Conservation (phyloP, 2,888 invertebrate genomes). For the Ectemnius cavifrons region DNA sequence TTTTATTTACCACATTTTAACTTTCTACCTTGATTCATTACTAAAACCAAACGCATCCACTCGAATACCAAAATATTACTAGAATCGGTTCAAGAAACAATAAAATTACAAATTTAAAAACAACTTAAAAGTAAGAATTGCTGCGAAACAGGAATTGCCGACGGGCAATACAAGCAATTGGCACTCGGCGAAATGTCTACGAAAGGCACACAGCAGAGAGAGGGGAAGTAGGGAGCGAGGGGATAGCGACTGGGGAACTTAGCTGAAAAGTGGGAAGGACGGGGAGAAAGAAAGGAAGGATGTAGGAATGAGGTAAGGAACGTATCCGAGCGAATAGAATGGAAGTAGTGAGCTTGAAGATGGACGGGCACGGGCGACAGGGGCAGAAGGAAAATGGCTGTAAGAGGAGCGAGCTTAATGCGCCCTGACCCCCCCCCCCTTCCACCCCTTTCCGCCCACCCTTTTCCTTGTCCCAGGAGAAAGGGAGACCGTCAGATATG, state of each 20-base stretch:
- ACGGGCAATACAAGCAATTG: constrained; percentile 39
- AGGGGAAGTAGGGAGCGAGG: background rate
- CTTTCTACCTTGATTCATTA: no score
- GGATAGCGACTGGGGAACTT: background rate
- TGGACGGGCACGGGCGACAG: constrained; percentile 13
- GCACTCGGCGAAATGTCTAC: constrained; percentile 55
- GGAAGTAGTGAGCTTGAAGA: constrained; percentile 39
- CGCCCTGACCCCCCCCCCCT: constrained; percentile 19
- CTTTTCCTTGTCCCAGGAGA: background rate
- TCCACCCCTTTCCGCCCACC: no score
- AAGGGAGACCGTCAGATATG: constrained; percentile 32
- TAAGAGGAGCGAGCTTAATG: constrained; percentile 41
- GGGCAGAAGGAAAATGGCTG: constrained; percentile 41
- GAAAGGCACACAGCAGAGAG: constrained; percentile 9
- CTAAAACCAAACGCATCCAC: no score
- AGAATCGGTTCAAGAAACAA: no score
- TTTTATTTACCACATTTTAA: no score
- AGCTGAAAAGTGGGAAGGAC: constrained; percentile 22
- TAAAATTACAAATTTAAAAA: no score
- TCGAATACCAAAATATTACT: no score
- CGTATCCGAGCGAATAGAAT: constrained; percentile 38
- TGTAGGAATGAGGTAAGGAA: constrained; percentile 28
- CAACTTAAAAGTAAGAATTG: no score
- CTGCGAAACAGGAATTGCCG: no score
- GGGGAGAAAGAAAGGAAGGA: constrained; percentile 10